Evolutionary conservation across 1,140 invertebrate species (phyloP).

Genomic region (Microplitis mediator): DNA sequence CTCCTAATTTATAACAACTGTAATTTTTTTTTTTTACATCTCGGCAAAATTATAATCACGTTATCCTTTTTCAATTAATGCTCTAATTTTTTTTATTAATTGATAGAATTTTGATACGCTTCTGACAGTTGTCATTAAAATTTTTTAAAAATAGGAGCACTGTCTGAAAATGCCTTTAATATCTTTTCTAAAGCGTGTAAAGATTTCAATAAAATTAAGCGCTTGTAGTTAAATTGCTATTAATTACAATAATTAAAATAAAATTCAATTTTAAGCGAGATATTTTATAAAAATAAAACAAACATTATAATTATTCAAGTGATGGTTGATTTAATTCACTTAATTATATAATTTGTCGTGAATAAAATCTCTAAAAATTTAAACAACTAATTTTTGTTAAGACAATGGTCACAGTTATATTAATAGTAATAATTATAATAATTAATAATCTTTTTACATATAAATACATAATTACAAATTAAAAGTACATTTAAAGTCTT

Average conservation of each 20-base stretch:
- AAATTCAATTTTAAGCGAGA: slow-evolving; percentile 21
- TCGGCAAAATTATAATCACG: no score
- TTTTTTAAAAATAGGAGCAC: neutral
- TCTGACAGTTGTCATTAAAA: no score
- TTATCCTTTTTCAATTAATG: no score
- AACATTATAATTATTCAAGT: neutral
- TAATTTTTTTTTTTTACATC: no score
- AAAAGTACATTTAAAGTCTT: slow-evolving; percentile 27
- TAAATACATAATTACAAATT: slow-evolving; percentile 9
- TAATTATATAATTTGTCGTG: neutral
- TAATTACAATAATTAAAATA: neutral
- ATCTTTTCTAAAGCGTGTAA: neutral
- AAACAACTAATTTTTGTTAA: slow-evolving; percentile 7
- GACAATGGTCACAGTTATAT: slow-evolving; percentile 17
- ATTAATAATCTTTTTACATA: slow-evolving; percentile 33
- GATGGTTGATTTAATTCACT: no score
- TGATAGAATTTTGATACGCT: no score
- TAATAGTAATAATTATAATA: neutral
- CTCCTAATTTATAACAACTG: no score
- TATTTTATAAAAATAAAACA: neutral
- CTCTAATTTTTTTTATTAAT: no score
- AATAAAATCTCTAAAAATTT: neutral
- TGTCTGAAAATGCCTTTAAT: neutral
- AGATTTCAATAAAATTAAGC: neutral
- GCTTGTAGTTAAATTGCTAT: neutral